phyloP scores from a whole-genome alignment of 2,888 invertebrate species.

The Schizotus pectinicornis region DNA sequence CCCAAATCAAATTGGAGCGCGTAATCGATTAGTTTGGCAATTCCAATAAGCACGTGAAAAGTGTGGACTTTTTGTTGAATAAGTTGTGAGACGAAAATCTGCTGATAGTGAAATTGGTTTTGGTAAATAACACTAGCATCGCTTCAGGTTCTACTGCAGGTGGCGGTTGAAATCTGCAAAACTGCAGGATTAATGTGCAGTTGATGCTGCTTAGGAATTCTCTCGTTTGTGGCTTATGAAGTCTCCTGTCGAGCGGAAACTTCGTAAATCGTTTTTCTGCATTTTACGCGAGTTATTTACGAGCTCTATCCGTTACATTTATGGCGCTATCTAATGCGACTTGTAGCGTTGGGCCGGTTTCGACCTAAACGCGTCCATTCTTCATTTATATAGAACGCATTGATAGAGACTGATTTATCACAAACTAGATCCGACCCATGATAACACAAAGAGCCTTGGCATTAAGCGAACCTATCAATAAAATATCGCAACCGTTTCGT shows the following conservation, averaged over 20 bases:
- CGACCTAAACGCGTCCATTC: neutral
- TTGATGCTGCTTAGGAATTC: neutral
- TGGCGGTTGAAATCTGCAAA: neutral
- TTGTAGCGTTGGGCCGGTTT: no score
- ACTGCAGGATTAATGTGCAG: no score
- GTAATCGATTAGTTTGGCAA: no score
- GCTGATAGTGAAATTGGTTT: no score
- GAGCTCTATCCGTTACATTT: slow-evolving; percentile 6
- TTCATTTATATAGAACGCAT: neutral
- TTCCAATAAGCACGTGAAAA: no score
- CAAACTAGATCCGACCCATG: no score
- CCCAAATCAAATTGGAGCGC: no score
- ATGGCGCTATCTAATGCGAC: neutral
- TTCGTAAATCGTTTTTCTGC: slow-evolving; percentile 12
- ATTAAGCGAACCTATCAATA: no score
- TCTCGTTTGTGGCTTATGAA: slow-evolving; percentile 13
- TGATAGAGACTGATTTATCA: slow-evolving; percentile 3
- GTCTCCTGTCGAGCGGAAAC: slow-evolving; percentile 12
- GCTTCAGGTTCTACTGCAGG: neutral
- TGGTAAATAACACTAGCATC: neutral
- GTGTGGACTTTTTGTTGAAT: no score
- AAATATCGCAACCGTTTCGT: no score
- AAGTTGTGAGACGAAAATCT: no score
- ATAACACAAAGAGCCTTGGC: no score
- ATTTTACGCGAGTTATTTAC: slow-evolving; percentile 10